Percentiles rank a stretch among this genome's conserved stretches.
These are phyloP conservation scores for Plectropomus leopardus DNA, from an alignment of 2,113 vertebrate genomes.

Conservation along the genomic window DNA sequence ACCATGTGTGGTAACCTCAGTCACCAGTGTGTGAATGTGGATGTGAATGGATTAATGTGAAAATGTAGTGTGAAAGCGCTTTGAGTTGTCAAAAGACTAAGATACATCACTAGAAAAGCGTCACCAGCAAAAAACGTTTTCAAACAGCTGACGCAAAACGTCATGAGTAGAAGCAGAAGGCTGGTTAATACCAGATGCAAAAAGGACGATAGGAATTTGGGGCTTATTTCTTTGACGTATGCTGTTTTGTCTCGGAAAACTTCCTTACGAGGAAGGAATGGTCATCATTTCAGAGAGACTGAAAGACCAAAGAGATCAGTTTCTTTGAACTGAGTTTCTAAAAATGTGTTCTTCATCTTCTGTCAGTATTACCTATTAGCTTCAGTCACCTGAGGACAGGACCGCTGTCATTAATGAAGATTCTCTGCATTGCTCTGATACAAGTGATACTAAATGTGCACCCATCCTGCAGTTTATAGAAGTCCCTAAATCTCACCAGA, in stretches of 20 bases:
- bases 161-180: too few species aligned
- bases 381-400: slow-evolving; percentile 37
- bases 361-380: background rate
- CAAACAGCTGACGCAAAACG: too few species aligned
- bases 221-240: too few species aligned
- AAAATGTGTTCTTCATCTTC: background rate
- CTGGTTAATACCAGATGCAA: too few species aligned
- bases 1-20: too few species aligned
- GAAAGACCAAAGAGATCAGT: background rate
- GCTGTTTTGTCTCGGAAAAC: background rate
- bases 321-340: background rate
- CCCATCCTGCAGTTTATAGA: slow-evolving; percentile 20
- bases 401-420: slow-evolving; percentile 57
- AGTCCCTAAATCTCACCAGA: slow-evolving; percentile 68
- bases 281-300: background rate
- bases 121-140: too few species aligned
- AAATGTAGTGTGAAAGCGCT: too few species aligned
- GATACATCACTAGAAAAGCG: too few species aligned
- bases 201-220: too few species aligned
- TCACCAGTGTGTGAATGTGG: too few species aligned
- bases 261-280: background rate
- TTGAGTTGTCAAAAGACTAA: too few species aligned
- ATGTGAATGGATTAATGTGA: too few species aligned
- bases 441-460: slow-evolving; percentile 69
- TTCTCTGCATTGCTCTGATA: slow-evolving; percentile 39